Evolutionary conservation across 2,113 vertebrate genomes (phyloP), one percentile per base, ranked within the genome.

Genomic region (Trichomycterus rosablanca): DNA sequence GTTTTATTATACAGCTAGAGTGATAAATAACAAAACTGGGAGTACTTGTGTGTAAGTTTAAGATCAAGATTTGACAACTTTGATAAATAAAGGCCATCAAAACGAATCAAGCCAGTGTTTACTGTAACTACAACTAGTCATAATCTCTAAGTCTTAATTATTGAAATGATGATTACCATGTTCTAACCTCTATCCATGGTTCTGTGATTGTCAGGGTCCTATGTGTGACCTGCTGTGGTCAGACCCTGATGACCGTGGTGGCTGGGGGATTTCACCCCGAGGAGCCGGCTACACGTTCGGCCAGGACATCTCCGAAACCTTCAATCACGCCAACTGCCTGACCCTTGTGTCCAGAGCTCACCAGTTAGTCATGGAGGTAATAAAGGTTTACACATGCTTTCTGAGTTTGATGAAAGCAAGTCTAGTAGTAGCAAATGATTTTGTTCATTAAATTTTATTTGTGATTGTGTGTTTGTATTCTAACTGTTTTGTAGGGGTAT

Each of bases 301-400:
- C 15, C 95, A 98, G 76, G 95, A 98, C 84, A 98, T 98, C 78
- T 97, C 95, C 7, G 95, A 98, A 85, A 97, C 95, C 45, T 98
- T 98, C 84, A 98, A 98, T 80, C 95, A 98, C 71, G 94, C 94
- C 67, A 98, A 98, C 66, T 94, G 94, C 68, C 89, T 98, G 75
- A 97, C 94, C 0, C 87, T 98, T 87, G 94, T 98, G 70, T 97
- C 95, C 26, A 89, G 95, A 89, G 95, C 95, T 78, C 95, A 98
- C 81, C 95, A 98, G 84, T 83, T 98, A 82, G 95, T 97, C 73
- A 98, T 97, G 95, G 94, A 98, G 92, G 95, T 97, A 70, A 60
- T 3, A 11, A 9, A 24, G 24, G 43, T 26, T 9, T n/a, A 14
- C 16, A 44, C 42, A 3, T 3, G 26, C 26, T 30, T n/a, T n/a